Evolutionary conservation across 2,113 vertebrate genomes (phyloP).

Genomic region (Vulpes lagopus): DNA sequence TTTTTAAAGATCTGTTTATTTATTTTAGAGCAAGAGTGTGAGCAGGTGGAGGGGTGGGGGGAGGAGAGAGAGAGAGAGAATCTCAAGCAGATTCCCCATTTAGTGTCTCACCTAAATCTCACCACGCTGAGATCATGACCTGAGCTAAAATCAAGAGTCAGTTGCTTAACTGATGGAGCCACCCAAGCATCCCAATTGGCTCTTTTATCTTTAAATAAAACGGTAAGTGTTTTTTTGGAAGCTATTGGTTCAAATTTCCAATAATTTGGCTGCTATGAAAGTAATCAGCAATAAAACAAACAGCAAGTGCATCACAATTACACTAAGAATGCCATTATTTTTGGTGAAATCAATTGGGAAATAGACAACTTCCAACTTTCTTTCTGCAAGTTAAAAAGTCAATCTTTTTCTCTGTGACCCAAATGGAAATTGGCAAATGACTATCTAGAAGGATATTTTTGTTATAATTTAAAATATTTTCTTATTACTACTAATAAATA

Average conservation of each 20-base stretch:
- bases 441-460: background rate
- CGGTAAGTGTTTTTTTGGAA: background rate
- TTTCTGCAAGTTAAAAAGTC: background rate
- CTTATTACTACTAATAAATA: background rate
- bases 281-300: background rate
- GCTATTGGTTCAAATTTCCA: background rate
- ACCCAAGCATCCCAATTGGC: background rate
- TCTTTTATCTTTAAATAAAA: background rate
- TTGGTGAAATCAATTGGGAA: background rate
- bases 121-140: background rate
- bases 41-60: background rate
- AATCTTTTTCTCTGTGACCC: background rate
- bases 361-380: background rate
- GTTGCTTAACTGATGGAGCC: background rate
- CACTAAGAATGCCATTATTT: background rate
- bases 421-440: background rate
- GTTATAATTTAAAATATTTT: slow-evolving; percentile 16
- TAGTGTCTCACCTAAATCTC: background rate
- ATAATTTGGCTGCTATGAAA: background rate
- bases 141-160: background rate
- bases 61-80: background rate
- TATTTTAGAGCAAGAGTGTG: background rate
- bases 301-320: background rate
- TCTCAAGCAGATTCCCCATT: background rate
- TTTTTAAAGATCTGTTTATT: background rate